phyloP scores from a whole-genome alignment of 2,797 vertebrate genomes.

The Darevskia nairensis region DNA sequence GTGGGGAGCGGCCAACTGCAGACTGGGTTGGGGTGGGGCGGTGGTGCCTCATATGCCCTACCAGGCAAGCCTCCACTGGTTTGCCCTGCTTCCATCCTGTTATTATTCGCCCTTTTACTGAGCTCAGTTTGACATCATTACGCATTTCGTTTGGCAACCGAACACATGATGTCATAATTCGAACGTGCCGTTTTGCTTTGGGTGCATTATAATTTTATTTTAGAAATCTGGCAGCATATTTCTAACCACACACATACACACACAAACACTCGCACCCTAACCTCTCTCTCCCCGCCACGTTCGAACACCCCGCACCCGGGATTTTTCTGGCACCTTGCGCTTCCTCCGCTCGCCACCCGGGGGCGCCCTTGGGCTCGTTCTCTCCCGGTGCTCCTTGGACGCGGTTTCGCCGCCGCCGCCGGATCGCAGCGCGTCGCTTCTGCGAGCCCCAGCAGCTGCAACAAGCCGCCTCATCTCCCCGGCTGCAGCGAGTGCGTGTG shows the following conservation, averaged over 20 bases:
- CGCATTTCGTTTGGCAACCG: background rate
- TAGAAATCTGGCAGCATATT: too few species aligned
- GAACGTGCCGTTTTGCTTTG: background rate
- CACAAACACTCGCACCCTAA: too few species aligned
- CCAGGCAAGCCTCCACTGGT: too few species aligned
- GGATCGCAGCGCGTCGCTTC: conserved; percentile 38
- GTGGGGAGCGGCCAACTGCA: too few species aligned
- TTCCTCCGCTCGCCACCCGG: conserved; percentile 43
- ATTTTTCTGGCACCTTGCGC: conserved; percentile 51
- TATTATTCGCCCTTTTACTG: background rate
- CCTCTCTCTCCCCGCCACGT: background rate
- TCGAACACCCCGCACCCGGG: background rate
- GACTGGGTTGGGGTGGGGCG: too few species aligned
- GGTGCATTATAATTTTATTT: too few species aligned
- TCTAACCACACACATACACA: too few species aligned
- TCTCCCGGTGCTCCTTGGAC: conserved; percentile 31
- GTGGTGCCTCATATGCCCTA: too few species aligned
- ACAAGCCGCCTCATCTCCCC: background rate
- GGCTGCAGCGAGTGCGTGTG: conserved; percentile 10
- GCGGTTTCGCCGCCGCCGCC: conserved; percentile 51
- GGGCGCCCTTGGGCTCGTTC: conserved; percentile 1
- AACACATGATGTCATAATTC: background rate
- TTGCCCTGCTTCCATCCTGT: too few species aligned
- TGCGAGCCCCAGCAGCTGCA: background rate
- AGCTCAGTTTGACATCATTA: background rate